Base-by-base conservation (phyloP, 53 echinoderm and acorn worm species). In the Apostichopus leukothele region DNA sequence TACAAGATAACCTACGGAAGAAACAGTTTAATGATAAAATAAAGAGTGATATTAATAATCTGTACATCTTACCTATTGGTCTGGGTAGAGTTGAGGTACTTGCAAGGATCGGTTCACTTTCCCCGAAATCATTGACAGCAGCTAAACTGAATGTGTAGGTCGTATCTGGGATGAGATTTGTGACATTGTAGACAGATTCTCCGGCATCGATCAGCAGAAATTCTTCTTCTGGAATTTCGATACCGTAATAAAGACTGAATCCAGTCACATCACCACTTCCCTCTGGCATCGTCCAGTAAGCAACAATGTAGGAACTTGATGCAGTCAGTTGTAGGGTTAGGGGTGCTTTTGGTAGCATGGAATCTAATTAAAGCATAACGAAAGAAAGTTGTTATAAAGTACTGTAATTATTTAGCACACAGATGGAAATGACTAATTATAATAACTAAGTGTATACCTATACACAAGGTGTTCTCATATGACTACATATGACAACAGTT, bases 141-240 rank as follows among this genome's bases (percentile, higher is more conserved):
- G 78, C 78, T 52, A 77, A 77, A 50, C 5, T 39, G 52, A 77
- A 77, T 0, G 18, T 77, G 52, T 77, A 77, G 9, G 51, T 77
- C 51, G 78, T 51, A 77, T 77, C 78, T 77, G 78, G 52, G 51
- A 50, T 16, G 16, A 77, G 78, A 51, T 77, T 77, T 50, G 78
- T 77, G 50, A 52, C 78, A 9, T 77, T 77, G 78, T 39, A 77
- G n/a, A 51, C 5, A 1, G 50, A 51, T 77, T 77, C 77, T 4
- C 77, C 77, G 21, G 39, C 77, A 51, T 27, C 77, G 50, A 77
- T 77, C 8, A 6, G 6, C 5, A 77, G 9, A 7, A 5, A 0
- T 10, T 77, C 39, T 25, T 77, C 39, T 16, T 27, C 39, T 77
- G 77, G 50, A 11, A 77, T 77, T 9, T 39, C 77, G 7, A 39